Conservation (phyloP, 2,797 vertebrate species). For the Periparus ater region DNA sequence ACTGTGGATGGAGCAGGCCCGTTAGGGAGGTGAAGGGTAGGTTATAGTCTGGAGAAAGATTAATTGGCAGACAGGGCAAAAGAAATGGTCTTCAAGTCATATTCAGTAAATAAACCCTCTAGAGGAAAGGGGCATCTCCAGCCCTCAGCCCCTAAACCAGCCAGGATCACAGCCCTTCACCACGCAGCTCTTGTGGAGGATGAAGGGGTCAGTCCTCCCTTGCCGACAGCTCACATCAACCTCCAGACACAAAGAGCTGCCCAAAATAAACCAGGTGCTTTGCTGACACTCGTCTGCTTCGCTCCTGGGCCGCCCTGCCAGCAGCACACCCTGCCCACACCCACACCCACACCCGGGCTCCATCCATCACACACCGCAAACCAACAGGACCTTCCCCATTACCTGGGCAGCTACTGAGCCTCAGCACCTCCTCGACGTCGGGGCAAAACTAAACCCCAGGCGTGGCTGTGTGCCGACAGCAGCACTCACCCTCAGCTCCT, state of each 20-base stretch:
- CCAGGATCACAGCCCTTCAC: background rate
- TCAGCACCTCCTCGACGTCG: background rate
- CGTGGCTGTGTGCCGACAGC: background rate
- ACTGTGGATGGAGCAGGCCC: background rate
- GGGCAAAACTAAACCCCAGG: background rate
- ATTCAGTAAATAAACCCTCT: background rate
- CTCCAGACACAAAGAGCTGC: background rate
- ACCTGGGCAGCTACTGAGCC: background rate
- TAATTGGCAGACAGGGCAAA: background rate
- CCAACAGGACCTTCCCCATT: background rate
- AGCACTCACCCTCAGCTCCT: background rate
- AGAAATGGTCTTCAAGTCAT: background rate
- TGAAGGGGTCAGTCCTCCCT: background rate
- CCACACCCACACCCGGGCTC: rapidly evolving
- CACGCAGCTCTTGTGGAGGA: rapidly evolving
- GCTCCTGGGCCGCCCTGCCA: background rate
- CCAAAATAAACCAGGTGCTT: rapidly evolving
- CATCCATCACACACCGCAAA: rapidly evolving
- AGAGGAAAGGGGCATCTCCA: rapidly evolving
- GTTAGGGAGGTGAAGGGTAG: background rate
- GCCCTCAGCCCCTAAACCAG: background rate
- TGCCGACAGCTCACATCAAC: rapidly evolving
- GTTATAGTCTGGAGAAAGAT: background rate
- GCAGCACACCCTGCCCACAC: background rate
- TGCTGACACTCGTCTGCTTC: background rate